Conservation (phyloP, 2,888 invertebrate species). For the Mylabris sibirica region DNA sequence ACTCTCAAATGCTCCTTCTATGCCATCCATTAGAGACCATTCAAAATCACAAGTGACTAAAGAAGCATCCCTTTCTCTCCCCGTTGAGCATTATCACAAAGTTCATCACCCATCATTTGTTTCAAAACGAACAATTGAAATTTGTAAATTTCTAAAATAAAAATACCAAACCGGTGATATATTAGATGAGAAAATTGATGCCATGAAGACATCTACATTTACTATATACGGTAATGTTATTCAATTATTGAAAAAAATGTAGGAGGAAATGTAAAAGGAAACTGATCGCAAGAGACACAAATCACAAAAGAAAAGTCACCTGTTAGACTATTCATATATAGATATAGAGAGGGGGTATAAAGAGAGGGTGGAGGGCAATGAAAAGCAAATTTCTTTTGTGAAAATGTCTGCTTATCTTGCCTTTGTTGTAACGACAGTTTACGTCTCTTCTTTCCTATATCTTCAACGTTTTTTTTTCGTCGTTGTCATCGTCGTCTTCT, state of each 20-base stretch:
- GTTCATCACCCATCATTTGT: slow-evolving; percentile 38
- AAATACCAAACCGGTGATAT: not conserved
- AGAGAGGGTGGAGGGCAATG: not conserved
- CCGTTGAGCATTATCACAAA: slow-evolving; percentile 24
- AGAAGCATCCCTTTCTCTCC: slow-evolving; percentile 17
- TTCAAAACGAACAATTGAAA: slow-evolving; percentile 40
- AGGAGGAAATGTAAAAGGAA: not conserved
- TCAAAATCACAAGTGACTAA: slow-evolving; percentile 38
- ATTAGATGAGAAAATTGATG: too few species aligned
- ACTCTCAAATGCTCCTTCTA: slow-evolving; percentile 41
- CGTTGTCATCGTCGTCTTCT: not conserved
- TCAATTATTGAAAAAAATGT: not conserved
- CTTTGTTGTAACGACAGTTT: not conserved
- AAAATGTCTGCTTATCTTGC: slow-evolving; percentile 5
- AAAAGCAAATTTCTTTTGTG: slow-evolving; percentile 9
- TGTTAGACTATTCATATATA: not conserved
- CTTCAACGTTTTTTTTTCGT: not conserved
- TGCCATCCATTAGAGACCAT: slow-evolving; percentile 44
- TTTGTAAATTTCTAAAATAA: slow-evolving; percentile 14
- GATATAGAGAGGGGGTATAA: not conserved
- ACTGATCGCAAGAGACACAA: not conserved
- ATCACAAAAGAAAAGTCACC: slow-evolving; percentile 7
- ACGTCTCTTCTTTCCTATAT: not conserved
- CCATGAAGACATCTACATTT: too few species aligned
- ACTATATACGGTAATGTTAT: not conserved